Base-by-base conservation (phyloP, 2,113 vertebrate species). In the Tauraco erythrolophus region DNA sequence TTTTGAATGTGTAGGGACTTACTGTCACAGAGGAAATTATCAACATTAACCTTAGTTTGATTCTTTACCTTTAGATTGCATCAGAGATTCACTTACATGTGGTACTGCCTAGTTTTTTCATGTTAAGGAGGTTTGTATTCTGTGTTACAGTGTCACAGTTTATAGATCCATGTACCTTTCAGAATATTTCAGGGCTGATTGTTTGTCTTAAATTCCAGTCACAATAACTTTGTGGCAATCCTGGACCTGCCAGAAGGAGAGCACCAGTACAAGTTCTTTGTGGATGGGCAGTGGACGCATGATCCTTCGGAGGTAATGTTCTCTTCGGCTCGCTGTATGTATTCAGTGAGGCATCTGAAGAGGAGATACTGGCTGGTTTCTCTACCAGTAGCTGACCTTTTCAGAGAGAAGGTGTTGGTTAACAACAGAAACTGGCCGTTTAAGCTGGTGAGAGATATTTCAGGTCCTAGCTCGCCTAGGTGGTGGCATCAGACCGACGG, bases 231-330 rank as follows among this genome's bases (percentile, higher is more conserved):
- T 83, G 99, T 99, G 85, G 99, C 99, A 16, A 99, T 99, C 62
- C 96, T 99, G 96, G 99, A 99, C 84, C 98, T 99, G 92, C 99
- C 99, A 0, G 99, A 99, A 98, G 99, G 99, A 61, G 99, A 99
- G 92, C 99, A 99, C 97, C 99, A 99, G 83, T 99, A 99, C 97
- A 99, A 99, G 97, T 99, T 99, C 90, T 99, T 99, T 13, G 99
- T 99, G 65, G 99, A 99, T 30, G 99, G 99, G 25, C 99, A 99
- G 97, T 99, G 99, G 99, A 99, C 98, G 4, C 98, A 99, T 5
- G 99, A 99, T 95, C 99, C 99, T 17, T 98, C 98, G 15, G 99
- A 99, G 99, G 99, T 99, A 97, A 96, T 31, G 1, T 50, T 75
- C 79, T 76, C 68, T 72, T 62, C 10, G 12, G 7, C 19, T 53